Conservation (phyloP, 2,113 vertebrate genomes). For the Pogonocichla stellata region DNA sequence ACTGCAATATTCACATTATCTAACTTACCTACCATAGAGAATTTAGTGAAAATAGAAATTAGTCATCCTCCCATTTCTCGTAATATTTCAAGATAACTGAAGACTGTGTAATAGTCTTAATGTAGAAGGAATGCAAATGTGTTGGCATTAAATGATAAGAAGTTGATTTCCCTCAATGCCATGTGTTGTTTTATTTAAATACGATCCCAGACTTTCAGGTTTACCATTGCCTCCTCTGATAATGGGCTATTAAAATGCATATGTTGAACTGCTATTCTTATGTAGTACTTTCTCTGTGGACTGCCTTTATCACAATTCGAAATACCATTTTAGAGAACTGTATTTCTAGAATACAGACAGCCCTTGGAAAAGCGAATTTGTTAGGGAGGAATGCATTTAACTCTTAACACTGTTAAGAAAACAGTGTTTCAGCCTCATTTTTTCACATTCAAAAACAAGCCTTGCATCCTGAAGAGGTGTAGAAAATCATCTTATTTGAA, state of each 20-base stretch:
- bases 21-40: neutral
- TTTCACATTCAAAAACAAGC: neutral
- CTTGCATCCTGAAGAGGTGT: neutral
- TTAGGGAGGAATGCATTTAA: neutral
- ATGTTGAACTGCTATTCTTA: neutral
- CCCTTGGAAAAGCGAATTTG: neutral
- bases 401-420: neutral
- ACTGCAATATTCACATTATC: neutral
- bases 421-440: neutral
- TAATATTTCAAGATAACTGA: neutral
- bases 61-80: neutral
- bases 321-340: neutral
- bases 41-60: neutral
- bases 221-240: neutral
- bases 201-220: neutral
- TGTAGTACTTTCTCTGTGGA: neutral
- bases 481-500: neutral
- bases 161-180: neutral
- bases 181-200: constrained; percentile 12
- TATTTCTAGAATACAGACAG: neutral
- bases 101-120: neutral
- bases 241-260: neutral
- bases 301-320: neutral
- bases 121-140: neutral
- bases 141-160: constrained; percentile 2